phyloP scores from a whole-genome alignment of 2,113 vertebrate species.

The Mystacornis crossleyi region DNA sequence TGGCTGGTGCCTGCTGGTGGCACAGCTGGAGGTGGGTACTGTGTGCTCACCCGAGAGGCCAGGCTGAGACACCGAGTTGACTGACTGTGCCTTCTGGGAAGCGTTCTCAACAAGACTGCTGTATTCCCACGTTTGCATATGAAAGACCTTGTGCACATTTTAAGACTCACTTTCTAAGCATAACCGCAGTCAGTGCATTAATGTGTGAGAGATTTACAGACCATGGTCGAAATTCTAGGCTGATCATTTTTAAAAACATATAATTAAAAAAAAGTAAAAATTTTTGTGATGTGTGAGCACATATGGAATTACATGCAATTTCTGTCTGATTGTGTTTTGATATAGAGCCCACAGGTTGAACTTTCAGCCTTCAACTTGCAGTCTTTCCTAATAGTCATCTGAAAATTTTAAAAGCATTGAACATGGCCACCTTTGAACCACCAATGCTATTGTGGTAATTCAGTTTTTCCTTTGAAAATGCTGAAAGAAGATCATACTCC shows the following conservation, averaged over 20 bases:
- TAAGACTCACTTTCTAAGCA: not conserved
- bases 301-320: not conserved
- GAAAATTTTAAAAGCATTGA: conserved; percentile 52
- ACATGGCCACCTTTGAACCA: conserved; percentile 31
- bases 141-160: not conserved
- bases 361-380: conserved; percentile 37
- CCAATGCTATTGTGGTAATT: conserved; percentile 4
- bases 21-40: not conserved
- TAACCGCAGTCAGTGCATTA: not conserved
- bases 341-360: not conserved
- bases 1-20: not conserved
- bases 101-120: not conserved
- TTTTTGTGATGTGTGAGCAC: not conserved
- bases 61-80: not conserved
- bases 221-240: not conserved
- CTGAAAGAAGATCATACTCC: conserved; percentile 49
- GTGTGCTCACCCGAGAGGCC: not conserved
- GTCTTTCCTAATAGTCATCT: not conserved
- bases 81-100: not conserved
- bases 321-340: not conserved
- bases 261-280: not conserved
- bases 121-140: not conserved
- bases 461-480: conserved; percentile 61
- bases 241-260: not conserved
- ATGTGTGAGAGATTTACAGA: not conserved